Base-by-base conservation (phyloP, 2,797 vertebrate genomes). In the Smutsia temminckii region DNA sequence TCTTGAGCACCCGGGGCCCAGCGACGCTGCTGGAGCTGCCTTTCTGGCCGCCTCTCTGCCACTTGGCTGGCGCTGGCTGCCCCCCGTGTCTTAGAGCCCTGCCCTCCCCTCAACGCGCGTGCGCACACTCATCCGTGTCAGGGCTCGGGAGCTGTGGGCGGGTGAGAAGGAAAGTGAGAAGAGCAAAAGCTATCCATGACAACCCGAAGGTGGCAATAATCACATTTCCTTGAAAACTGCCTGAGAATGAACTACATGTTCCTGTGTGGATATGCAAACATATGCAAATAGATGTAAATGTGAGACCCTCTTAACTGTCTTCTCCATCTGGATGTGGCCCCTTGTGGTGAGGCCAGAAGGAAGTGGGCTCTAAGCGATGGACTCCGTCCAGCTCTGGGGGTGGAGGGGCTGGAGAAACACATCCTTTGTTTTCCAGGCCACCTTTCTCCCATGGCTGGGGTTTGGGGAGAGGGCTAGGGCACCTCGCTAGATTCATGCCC, bases 191-290 rank as follows among this genome's bases (percentile, higher is more conserved):
- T 87, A 83, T 78, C 84, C 94, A 40, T 92, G 96, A 96, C 96
- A 96, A 97, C 94, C 95, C 4, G 85, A 95, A 96, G 96, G 94
- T 96, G 93, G 83, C 77, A 93, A 95, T 85, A 90, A 91, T 96
- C 86, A 84, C 92, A 85, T 93, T 94, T 87, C 57, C 89, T 97
- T 53, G 89, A 97, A 95, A 96, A 95, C 12, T 92, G 91, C 91
- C 79, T 72, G 95, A 69, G 95, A 96, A 96, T 85, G 93, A 96
- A 90, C 95, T 85, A 59, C 83, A 18, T 57, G 90, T 84, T 95
- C 85, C 40, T 83, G 37, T 46, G 80, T 4, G 23, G 46, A 6
- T 96, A 86, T 94, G 95, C 77, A 96, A 96, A 91, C 64, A 32
- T 11, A 97, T 97, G 95, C 51, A 97, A 97, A 96, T 96, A 0